Base-by-base conservation (phyloP, 2,888 invertebrate genomes). In the Leucophenga montana region DNA sequence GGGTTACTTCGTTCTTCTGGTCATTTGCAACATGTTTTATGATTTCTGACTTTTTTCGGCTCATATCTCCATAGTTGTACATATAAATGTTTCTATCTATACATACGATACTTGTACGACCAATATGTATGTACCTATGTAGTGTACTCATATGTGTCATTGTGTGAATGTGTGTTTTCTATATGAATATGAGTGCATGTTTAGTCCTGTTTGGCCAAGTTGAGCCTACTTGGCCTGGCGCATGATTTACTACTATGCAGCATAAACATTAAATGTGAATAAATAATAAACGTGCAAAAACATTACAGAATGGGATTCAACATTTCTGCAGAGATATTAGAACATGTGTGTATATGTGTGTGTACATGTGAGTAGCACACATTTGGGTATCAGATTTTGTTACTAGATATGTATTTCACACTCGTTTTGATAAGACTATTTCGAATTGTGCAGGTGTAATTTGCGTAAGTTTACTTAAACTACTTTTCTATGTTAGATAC, bases 21-120 rank as follows among this genome's bases (percentile, higher is more conserved):
- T 82, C 83, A 81, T 81, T 81, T 81, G 82, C 82, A 80, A 80
- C 82, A 80, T 81, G 82, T 78, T 81, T 81, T 83, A 82, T 83
- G 83, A 16, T 27, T 9, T 59, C 13, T 78, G 79, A 83, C 79
- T 83, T 80, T 80, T 78, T 81, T 78, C 82, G 67, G 66, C 71
- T 57, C 72, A 71, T 70, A 62, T 33, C 20, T 59, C 53, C 61
- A 62, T 46, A 53, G 53, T n/a, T 18, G 18, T 18, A 69, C 69
- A 53, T n/a, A 33, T n/a, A 33, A 33, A 71, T 66, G 66, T 71
- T 68, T n/a, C n/a, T n/a, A n/a, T n/a, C n/a, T n/a, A n/a, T n/a
- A n/a, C n/a, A n/a, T n/a, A n/a, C n/a, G n/a, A n/a, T n/a, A n/a
- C n/a, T n/a, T n/a, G n/a, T n/a, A n/a, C n/a, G n/a, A n/a, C n/a